A percentile compares a stretch with the other conserved stretches of the same genome.
phyloP scores from a whole-genome alignment of 2,888 invertebrate genomes.

The Pachliopta kotzebuea region DNA sequence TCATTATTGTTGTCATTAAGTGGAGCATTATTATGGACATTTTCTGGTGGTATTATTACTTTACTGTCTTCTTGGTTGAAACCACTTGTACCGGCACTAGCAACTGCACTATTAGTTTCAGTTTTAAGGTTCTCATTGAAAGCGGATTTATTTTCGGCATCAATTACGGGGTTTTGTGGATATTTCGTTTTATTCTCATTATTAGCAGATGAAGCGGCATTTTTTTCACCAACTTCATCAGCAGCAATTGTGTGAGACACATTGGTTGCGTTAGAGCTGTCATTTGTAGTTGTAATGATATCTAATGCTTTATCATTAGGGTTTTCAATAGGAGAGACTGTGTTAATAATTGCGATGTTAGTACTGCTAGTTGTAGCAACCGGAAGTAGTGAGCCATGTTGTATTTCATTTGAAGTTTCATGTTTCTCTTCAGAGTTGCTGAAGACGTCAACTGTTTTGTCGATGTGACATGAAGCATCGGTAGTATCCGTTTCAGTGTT shows the following conservation, averaged over 20 bases:
- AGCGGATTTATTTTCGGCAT: not conserved
- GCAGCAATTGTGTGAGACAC: not conserved
- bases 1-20: slow-evolving; percentile 1
- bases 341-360: not conserved
- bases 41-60: not conserved
- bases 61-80: not conserved
- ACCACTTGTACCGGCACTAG: not conserved
- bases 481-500: not conserved
- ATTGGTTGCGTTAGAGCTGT: not conserved
- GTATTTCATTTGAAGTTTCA: not conserved
- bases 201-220: not conserved
- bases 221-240: not conserved
- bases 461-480: no score
- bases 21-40: no score
- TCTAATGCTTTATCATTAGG: not conserved
- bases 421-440: not conserved
- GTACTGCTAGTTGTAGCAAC: not conserved
- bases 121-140: not conserved
- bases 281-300: not conserved
- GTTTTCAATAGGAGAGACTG: not conserved
- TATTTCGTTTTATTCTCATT: not conserved
- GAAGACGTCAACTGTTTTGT: not conserved
- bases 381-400: not conserved
- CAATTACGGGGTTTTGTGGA: not conserved
- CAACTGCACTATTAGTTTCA: not conserved